phyloP scores from a whole-genome alignment of 2,888 invertebrate genomes.

The Bugula neritina region DNA sequence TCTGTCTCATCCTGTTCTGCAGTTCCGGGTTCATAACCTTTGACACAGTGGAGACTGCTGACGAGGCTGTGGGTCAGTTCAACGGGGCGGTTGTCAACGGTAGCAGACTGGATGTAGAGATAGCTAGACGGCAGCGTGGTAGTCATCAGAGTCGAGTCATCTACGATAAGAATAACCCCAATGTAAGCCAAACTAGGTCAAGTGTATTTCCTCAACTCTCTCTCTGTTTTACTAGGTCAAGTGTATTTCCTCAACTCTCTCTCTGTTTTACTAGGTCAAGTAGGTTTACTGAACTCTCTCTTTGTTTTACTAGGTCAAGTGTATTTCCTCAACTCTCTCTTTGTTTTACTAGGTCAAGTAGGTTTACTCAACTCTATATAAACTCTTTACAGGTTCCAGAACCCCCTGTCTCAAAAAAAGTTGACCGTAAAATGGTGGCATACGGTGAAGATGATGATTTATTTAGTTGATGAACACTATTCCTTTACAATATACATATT shows the following conservation, averaged over 20 bases:
- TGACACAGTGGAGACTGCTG: constrained; percentile 21
- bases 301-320: too few relatives aligned
- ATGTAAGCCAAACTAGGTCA: background rate
- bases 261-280: too few relatives aligned
- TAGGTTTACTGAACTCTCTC: too few relatives aligned
- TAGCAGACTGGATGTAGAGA: constrained; percentile 8
- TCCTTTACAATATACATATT: too few relatives aligned
- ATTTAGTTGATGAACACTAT: too few relatives aligned
- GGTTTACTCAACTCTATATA: too few relatives aligned
- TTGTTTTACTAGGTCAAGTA: too few relatives aligned
- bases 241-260: too few relatives aligned
- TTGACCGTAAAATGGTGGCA: background rate
- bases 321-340: too few relatives aligned
- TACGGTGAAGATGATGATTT: constrained; percentile 6
- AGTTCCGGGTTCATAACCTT: constrained; percentile 17
- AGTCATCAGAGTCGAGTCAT: constrained; percentile 11
- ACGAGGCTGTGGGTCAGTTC: constrained; percentile 18
- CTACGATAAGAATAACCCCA: constrained; percentile 21
- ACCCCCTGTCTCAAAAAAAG: background rate
- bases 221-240: too few relatives aligned
- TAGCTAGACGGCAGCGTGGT: constrained; percentile 10
- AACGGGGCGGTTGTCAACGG: background rate
- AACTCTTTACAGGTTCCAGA: background rate
- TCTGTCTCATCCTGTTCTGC: background rate
- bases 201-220: too few relatives aligned